Conservation (phyloP, 2,113 vertebrate species). For the Alectura lathami region DNA sequence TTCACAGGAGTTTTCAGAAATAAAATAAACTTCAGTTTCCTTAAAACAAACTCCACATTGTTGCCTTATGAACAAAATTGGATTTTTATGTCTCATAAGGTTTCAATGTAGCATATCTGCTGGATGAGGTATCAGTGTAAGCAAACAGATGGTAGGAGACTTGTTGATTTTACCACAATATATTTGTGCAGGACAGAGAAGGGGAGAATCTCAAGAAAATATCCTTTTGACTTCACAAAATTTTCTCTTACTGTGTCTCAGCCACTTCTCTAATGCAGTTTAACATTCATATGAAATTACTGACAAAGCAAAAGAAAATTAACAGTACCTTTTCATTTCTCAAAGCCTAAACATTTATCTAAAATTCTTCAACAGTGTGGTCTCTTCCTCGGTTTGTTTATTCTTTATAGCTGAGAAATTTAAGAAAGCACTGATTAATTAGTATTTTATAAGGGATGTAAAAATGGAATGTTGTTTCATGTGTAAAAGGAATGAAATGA, state of each 20-base stretch:
- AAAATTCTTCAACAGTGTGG: background rate
- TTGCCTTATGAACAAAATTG: constrained; percentile 58
- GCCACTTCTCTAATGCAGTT: background rate
- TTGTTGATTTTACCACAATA: background rate
- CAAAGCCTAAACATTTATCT: background rate
- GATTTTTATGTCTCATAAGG: constrained; percentile 47
- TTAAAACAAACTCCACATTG: constrained; percentile 70
- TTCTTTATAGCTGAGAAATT: background rate
- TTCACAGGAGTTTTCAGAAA: constrained; percentile 49
- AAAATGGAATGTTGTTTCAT: background rate
- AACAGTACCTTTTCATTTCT: background rate
- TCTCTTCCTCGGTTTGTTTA: background rate
- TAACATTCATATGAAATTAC: background rate
- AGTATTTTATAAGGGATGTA: background rate
- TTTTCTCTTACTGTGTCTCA: background rate
- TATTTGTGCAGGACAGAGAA: background rate
- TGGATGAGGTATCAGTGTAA: constrained; percentile 57
- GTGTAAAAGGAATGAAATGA: background rate
- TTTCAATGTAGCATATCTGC: constrained; percentile 52
- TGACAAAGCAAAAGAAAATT: background rate
- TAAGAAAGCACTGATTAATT: background rate
- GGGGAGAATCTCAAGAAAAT: background rate
- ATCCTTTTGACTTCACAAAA: background rate
- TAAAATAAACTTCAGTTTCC: constrained; percentile 70
- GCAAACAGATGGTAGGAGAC: constrained; percentile 41